phyloP scores from a whole-genome alignment of 2,888 invertebrate species.

The Athalia rosae region DNA sequence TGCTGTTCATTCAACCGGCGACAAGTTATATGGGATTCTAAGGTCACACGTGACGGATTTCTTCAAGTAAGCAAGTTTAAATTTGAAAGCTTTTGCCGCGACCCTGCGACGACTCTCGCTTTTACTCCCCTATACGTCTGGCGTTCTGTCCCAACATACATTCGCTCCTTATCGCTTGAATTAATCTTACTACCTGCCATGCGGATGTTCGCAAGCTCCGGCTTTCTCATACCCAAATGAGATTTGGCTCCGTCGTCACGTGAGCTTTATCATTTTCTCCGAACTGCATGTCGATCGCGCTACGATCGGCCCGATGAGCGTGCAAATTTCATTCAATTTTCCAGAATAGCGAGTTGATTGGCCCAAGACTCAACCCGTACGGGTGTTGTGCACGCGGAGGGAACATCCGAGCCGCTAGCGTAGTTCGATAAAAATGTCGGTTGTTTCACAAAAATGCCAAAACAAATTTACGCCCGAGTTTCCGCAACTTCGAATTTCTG shows the following conservation, averaged over 20 bases:
- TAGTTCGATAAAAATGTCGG: slow-evolving; percentile 11
- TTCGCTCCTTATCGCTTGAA: slow-evolving; percentile 15
- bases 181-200: slow-evolving; percentile 8
- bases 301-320: no score
- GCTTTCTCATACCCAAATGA: neutral
- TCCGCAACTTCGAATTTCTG: slow-evolving; percentile 20
- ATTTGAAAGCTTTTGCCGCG: slow-evolving; percentile 42
- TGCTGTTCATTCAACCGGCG: slow-evolving; percentile 42
- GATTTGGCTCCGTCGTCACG: neutral
- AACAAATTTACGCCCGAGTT: slow-evolving; percentile 23
- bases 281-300: no score
- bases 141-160: neutral
- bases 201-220: neutral
- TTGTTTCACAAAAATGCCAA: slow-evolving; percentile 27
- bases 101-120: slow-evolving; percentile 33
- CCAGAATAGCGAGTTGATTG: neutral
- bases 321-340: neutral
- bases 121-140: neutral
- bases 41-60: slow-evolving; percentile 31
- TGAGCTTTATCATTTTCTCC: no score
- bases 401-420: neutral
- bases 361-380: no score
- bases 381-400: neutral
- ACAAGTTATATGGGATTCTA: slow-evolving; percentile 9
- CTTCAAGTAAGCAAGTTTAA: slow-evolving; percentile 39